Base-by-base conservation (phyloP, 2,888 invertebrate genomes). In the Cheilosia impressa region DNA sequence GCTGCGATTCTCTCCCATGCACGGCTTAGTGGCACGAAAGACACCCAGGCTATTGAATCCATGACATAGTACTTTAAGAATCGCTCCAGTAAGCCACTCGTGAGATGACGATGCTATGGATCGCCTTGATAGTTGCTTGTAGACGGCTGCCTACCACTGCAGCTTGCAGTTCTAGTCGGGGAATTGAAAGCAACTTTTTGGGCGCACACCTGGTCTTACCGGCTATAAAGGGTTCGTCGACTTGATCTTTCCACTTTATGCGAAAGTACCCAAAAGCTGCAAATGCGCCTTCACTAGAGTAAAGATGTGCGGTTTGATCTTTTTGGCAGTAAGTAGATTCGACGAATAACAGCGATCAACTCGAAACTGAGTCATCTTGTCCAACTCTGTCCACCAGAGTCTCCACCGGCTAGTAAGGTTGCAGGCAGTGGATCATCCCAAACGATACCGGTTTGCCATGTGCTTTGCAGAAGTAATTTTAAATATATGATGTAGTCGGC, bases 211-310 rank as follows among this genome's bases (percentile, higher is more conserved):
- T 71, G 2, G 87, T 76, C 50, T 87, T 87, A 10, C 75, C 76
- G 31, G 69, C 38, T 10, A 88, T 50, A 27, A 89, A 76, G 2
- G 75, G 58, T 9, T 75, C 58, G 41, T 78, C 69, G 9, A 88
- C 60, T 2, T 45, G n/a, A 15, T 72, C 69, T 22, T 78, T 7
- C 6, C 3, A 47, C 38, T 34, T 58, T 9, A 71, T 50, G 27
- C 82, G 65, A 52, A 76, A 85, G n/a, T 81, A 87, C 0, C 80
- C 78, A 2, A 83, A 88, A n/a, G 87, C 87, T 1, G 82, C 85
- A 57, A 85, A 88, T 15, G 89, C 89, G 27, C 82, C 63, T 58
- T 87, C 83, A 34, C 87, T 81, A 13, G 82, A 9, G 71, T 78
- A 27, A 88, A 87, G 0, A 87, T 60, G 10, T 85, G 85, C 7